Base-by-base conservation (phyloP, 2,888 invertebrate species). In the Steromphala cineraria region DNA sequence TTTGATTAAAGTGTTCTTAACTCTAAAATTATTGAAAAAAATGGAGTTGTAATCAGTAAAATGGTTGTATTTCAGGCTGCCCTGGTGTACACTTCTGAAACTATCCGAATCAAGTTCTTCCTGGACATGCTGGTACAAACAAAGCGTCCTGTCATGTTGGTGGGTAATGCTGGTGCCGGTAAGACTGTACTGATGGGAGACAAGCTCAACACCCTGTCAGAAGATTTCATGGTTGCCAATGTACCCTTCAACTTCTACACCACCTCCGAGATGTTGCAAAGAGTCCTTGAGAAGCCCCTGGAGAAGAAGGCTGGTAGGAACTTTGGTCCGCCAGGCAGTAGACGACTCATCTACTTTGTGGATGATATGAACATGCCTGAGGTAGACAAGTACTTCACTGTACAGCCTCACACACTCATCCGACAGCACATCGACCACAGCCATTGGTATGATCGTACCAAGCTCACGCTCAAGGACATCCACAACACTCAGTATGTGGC, bases 331-430 rank as follows among this genome's bases (percentile, higher is more conserved):
- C 98, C 98, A 0, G 98, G 98, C 17, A 98, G 96, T 90, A 98
- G 98, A 94, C 97, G 96, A 0, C 94, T 99, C 62, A 96, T 99
- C 84, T 99, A 98, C 93, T 99, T 99, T 92, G 96, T 99, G 82
- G 99, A 99, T 91, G 99, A 99, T 91, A 96, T 99, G 96, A 99
- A 99, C 92, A 99, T 99, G 98, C 98, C 99, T 0, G 98, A 98
- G 95, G 95, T 98, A 2, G 98, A 98, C 93, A 95, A 95, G 53
- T 99, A 99, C 90, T 98, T 98, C 10, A 99, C 99, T 0, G 98
- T 98, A 0, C 98, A 98, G 92, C 98, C 99, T 0, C 98, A 99
- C 92, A 99, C 98, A 0, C 94, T 99, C 79, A 98, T 99, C 86
- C 95, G 98, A 0, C 99, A 99, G 92, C 98, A 98, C 94, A 94